phyloP scores from a whole-genome alignment of 2,888 invertebrate genomes.

The Ptycholaimellus sp. region DNA sequence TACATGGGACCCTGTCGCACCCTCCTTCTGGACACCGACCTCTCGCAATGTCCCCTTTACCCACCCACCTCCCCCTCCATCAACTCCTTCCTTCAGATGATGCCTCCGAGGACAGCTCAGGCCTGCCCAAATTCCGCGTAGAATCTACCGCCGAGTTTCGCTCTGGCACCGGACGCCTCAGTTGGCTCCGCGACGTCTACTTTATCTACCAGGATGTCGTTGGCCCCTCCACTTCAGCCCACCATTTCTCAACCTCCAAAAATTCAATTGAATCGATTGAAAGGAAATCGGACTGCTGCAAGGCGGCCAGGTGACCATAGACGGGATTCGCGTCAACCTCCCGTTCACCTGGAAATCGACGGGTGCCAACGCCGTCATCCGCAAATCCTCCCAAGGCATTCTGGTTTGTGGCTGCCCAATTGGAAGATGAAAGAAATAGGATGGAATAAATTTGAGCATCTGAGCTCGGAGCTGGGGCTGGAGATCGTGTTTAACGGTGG shows the following conservation, averaged over 20 bases:
- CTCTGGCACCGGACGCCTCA: not conserved
- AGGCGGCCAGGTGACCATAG: not conserved
- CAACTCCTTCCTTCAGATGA: too few species aligned
- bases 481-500: not conserved
- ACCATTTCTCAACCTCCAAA: too few species aligned
- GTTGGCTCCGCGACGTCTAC: not conserved
- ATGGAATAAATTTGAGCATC: not conserved
- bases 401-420: too few species aligned
- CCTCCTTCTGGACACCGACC: not conserved
- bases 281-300: not conserved
- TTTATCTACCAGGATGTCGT: not conserved
- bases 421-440: not conserved
- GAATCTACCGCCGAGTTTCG: not conserved
- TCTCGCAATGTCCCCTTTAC: too few species aligned
- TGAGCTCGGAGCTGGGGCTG: not conserved
- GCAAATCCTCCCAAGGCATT: too few species aligned
- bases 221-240: too few species aligned
- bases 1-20: not conserved
- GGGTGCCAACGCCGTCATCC: too few species aligned
- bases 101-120: not conserved
- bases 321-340: not conserved
- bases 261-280: too few species aligned
- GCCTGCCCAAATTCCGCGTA: not conserved
- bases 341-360: too few species aligned
- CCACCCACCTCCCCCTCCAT: too few species aligned